A percentile compares a stretch with the other conserved stretches of the same genome.
Conservation (phyloP, 2,888 invertebrate species). For the Sycophila texana region DNA sequence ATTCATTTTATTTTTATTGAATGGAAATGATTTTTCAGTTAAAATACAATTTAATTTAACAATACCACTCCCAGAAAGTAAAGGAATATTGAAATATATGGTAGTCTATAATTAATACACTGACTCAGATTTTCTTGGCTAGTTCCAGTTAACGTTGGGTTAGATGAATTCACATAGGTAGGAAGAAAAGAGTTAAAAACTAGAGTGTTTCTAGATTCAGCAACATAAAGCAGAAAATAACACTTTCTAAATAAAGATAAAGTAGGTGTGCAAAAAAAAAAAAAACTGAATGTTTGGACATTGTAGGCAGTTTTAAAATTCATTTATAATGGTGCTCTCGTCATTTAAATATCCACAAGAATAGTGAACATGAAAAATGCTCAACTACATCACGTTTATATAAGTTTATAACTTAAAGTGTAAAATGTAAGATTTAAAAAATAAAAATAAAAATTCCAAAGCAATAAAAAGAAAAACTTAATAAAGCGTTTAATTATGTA, state of each 20-base stretch:
- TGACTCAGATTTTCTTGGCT: constrained; percentile 67
- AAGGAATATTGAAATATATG: constrained; percentile 48
- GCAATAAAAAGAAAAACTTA: neutral
- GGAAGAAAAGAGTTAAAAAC: constrained; percentile 11
- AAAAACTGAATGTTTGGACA: neutral
- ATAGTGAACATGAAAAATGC: neutral
- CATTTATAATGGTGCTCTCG: neutral
- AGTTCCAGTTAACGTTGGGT: constrained; percentile 44
- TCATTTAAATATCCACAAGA: constrained; percentile 2
- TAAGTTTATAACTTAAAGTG: constrained; percentile 51
- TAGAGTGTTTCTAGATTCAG: constrained; percentile 6
- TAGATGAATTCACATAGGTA: constrained; percentile 26
- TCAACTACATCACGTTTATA: constrained; percentile 67
- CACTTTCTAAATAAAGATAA: constrained; percentile 3
- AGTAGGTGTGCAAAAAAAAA: constrained; percentile 9
- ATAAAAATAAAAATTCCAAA: neutral
- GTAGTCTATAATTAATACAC: constrained; percentile 65
- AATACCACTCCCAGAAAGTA: constrained; percentile 22
- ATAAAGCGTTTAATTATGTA: neutral
- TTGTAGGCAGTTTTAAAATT: constrained; percentile 12
- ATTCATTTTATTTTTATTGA: neutral
- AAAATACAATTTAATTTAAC: neutral
- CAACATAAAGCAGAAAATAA: constrained; percentile 26
- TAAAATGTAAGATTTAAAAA: neutral
- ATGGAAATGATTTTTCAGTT: neutral